phyloP scores from a whole-genome alignment of 2,888 invertebrate species.

The Heliconius sara region DNA sequence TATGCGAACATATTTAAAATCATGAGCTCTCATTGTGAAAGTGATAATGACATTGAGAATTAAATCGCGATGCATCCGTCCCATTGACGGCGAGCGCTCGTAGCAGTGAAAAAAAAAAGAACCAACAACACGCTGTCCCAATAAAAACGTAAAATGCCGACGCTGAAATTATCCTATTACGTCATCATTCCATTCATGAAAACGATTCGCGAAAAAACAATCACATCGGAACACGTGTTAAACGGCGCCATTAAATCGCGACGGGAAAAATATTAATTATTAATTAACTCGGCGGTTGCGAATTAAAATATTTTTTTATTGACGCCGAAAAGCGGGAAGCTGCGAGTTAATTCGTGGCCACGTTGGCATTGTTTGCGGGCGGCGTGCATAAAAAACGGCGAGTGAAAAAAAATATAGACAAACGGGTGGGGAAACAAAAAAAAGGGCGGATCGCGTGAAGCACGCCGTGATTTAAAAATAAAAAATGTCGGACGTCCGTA shows the following conservation, averaged over 20 bases:
- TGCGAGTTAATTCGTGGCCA: conserved; percentile 81
- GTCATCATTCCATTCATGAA: conserved; percentile 83
- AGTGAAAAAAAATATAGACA: conserved; percentile 73
- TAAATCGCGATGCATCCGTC: conserved; percentile 78
- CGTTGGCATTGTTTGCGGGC: conserved; percentile 82
- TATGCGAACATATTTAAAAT: conserved; percentile 55
- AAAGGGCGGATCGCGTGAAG: conserved; percentile 65
- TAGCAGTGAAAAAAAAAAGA: conserved; percentile 61
- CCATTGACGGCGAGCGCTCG: conserved; percentile 77
- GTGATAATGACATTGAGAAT: conserved; percentile 84
- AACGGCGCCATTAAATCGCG: conserved; percentile 76
- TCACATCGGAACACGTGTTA: conserved; percentile 80
- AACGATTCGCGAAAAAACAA: conserved; percentile 75
- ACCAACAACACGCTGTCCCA: conserved; percentile 71
- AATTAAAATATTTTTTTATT: conserved; percentile 83
- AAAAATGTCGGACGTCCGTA: conserved; percentile 81
- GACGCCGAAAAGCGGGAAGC: conserved; percentile 80
- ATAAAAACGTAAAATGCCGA: conserved; percentile 82
- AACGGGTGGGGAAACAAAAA: conserved; percentile 70
- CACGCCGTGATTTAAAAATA: conserved; percentile 82
- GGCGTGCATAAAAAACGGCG: conserved; percentile 74
- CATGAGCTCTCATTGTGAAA: conserved; percentile 75
- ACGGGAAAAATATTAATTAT: conserved; percentile 82
- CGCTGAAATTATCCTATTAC: conserved; percentile 83
- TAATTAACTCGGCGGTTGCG: conserved; percentile 77